phyloP scores from a whole-genome alignment of 2,888 invertebrate species.

The Hirtodrosophila cameraria region DNA sequence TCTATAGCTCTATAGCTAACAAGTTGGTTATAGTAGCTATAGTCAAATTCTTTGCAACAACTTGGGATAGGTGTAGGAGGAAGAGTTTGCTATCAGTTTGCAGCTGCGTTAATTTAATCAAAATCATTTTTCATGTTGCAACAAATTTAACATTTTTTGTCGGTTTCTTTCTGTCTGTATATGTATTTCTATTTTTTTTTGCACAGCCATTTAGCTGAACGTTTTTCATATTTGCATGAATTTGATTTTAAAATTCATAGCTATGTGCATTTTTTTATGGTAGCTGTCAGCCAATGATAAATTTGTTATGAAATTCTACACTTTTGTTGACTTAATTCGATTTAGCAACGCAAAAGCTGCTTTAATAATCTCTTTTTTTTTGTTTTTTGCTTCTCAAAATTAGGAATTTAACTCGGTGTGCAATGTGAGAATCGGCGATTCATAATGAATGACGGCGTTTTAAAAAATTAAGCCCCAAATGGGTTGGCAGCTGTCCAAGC shows the following conservation, averaged over 20 bases:
- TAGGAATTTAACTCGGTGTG: no score
- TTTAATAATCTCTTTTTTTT: slow-evolving; percentile 38
- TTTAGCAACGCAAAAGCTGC: slow-evolving; percentile 39
- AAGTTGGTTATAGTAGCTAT: background rate
- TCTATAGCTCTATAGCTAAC: background rate
- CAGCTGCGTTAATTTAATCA: slow-evolving; percentile 26
- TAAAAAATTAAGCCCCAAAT: slow-evolving; percentile 43
- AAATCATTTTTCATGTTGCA: slow-evolving; percentile 23
- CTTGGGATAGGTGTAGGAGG: slow-evolving; percentile 20
- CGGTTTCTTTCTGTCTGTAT: background rate
- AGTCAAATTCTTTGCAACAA: background rate
- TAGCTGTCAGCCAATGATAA: slow-evolving; percentile 29
- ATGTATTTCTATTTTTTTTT: background rate
- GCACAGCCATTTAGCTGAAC: slow-evolving; percentile 2
- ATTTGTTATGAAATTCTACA: slow-evolving; percentile 6
- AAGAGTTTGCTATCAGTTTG: slow-evolving; percentile 10
- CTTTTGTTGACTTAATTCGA: slow-evolving; percentile 20
- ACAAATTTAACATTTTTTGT: slow-evolving; percentile 1
- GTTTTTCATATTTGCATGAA: slow-evolving; percentile 28
- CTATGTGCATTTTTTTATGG: slow-evolving; percentile 30
- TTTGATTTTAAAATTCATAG: slow-evolving; percentile 33
- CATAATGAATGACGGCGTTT: slow-evolving; percentile 40
- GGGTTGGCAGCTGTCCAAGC: slow-evolving; percentile 37
- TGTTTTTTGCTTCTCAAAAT: no score
- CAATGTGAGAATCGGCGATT: slow-evolving; percentile 12